These are phyloP conservation scores for Drosophila hamatofila DNA, from an alignment of 2,888 invertebrate genomes.

Conservation along the genomic window DNA sequence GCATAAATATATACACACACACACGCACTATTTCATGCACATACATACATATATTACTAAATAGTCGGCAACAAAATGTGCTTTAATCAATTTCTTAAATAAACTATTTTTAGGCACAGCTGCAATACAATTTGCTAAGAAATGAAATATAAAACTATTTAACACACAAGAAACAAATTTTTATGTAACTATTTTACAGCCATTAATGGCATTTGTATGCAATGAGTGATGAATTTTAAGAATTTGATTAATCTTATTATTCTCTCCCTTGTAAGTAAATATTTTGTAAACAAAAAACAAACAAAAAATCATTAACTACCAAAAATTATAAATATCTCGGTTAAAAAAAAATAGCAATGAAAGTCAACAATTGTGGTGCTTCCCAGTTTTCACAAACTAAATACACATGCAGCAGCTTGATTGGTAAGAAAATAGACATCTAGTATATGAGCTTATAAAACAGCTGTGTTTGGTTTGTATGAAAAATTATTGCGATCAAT, in stretches of 20 bases:
- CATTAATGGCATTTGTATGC: background rate
- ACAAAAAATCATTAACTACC: no score
- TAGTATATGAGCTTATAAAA: no score
- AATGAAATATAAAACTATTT: background rate
- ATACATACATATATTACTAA: background rate
- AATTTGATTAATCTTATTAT: background rate
- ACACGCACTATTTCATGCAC: background rate
- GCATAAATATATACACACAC: background rate
- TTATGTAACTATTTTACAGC: background rate
- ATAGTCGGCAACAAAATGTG: background rate
- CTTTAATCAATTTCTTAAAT: background rate
- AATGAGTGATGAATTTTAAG: background rate
- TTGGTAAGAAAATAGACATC: no score
- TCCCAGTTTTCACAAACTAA: no score
- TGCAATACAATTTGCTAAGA: background rate
- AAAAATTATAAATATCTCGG: no score
- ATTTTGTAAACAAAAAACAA: no score
- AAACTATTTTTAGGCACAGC: background rate
- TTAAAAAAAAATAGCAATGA: no score
- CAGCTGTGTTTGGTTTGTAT: no score
- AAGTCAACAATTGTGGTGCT: no score
- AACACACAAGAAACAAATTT: background rate
- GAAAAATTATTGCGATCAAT: no score
- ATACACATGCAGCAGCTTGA: no score
- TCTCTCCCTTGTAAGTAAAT: no score